Evolutionary conservation across 1,140 invertebrate species (phyloP).

Genomic region (Magallana ariakensis): DNA sequence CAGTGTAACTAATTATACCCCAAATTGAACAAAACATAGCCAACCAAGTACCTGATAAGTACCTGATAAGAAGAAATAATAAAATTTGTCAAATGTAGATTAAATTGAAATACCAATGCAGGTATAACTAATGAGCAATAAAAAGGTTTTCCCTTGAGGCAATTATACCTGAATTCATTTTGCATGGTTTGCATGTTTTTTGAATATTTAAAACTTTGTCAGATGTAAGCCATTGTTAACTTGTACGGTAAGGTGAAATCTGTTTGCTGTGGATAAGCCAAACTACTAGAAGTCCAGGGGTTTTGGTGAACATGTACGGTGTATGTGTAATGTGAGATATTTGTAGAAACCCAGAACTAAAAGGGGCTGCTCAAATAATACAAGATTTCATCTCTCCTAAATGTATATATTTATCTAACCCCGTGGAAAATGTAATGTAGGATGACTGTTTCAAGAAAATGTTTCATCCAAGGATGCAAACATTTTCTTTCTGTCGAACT

Average conservation of each 20-base stretch:
- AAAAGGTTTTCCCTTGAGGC: too few relatives aligned
- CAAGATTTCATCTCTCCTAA: neutral
- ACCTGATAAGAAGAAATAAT: too few relatives aligned
- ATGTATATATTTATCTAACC: neutral
- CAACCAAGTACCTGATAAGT: too few relatives aligned
- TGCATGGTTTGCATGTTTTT: neutral
- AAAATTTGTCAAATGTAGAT: too few relatives aligned
- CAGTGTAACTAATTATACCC: too few relatives aligned
- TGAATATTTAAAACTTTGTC: neutral
- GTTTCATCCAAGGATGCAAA: neutral
- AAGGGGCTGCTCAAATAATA: neutral
- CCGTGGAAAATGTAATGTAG: neutral
- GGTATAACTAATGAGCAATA: too few relatives aligned
- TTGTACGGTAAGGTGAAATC: conserved; percentile 8
- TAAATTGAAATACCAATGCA: too few relatives aligned
- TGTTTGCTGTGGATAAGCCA: neutral
- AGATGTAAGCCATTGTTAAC: neutral
- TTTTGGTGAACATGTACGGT: too few relatives aligned
- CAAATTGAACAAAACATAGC: too few relatives aligned
- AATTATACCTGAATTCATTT: neutral
- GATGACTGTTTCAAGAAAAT: neutral
- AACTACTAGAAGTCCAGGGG: too few relatives aligned
- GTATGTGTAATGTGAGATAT: too few relatives aligned
- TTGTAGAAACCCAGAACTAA: too few relatives aligned
- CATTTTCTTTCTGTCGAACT: neutral